Base-by-base conservation (phyloP, 2,797 vertebrate species). In the Mormyrus proboscirostris region DNA sequence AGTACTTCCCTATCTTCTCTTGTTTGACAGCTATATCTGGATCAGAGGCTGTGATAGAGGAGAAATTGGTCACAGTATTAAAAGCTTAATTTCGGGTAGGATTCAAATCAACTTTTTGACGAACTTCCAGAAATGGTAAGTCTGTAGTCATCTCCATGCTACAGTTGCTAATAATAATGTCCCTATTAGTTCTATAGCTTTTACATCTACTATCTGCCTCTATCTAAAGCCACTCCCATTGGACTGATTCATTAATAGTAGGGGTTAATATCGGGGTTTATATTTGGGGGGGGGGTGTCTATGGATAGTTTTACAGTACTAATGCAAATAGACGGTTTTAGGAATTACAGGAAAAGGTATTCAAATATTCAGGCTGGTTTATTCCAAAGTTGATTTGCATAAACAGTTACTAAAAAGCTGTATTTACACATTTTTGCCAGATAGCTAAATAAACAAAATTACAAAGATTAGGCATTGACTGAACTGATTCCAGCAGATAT, bases 1-100 rank as follows among this genome's bases (percentile, higher is more conserved):
- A 92, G 82, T 49, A 22, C 29, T 53, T 29, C 3, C 53, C 89
- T 53, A 16, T 10, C 41, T 65, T 50, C 22, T 38, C 12, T 12
- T 14, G 38, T 7, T 83, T 86, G 89, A 90, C 41, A 88, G 88
- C 38, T 47, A 65, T 59, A 89, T 84, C 57, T 86, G 82, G 88
- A 85, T 85, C 79, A 85, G 55, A 53, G 12, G n/a, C n/a, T 83
- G 79, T 19, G 44, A 25, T 89, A 57, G 25, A 7, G 88, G 38
- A 22, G 44, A 82, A 89, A 76, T n/a, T 22, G 82, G 51, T 89
- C 49, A 73, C 41, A 33, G 44, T 53, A 22, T 29, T 53, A 5
- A 22, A 47, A n/a, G 62, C 29, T 86, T 82, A 76, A 88, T 82
- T 88, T 88, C 6, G 41, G 73, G 29, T 49, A 83, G 41, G 55